Conservation (phyloP, 2,113 vertebrate genomes). For the Alouatta palliata region DNA sequence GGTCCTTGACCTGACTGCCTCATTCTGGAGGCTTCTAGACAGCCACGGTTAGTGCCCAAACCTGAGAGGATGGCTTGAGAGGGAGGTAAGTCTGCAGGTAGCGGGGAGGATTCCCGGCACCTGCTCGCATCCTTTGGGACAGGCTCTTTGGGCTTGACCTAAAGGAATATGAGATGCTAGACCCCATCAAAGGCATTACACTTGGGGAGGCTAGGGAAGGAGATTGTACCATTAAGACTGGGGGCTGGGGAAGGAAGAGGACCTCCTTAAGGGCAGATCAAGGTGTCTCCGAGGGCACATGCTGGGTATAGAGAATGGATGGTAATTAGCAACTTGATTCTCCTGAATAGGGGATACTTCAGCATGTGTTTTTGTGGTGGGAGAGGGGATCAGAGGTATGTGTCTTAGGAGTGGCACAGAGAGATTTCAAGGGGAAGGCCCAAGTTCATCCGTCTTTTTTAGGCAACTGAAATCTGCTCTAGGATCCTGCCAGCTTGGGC, state of each 20-base stretch:
- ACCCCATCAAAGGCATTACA: not conserved
- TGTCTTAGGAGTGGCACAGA: not conserved
- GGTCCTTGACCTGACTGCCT: conserved; percentile 28
- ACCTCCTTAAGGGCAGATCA: not conserved
- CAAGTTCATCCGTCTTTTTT: not conserved
- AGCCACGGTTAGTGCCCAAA: not conserved
- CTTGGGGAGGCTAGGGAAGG: not conserved
- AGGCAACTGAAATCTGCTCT: not conserved
- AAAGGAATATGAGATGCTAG: not conserved
- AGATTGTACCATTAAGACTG: not conserved
- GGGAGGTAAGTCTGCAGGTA: conserved; percentile 44
- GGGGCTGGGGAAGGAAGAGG: not conserved
- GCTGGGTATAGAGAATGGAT: not conserved
- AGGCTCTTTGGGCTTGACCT: not conserved
- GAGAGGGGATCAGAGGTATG: not conserved
- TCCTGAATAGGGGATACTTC: not conserved
- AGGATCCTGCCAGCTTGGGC: not conserved
- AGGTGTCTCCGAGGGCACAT: not conserved
- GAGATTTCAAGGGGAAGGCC: not conserved
- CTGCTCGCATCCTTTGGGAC: not conserved
- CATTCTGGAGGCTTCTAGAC: conserved; percentile 63
- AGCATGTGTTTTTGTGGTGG: not conserved
- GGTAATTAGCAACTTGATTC: not conserved
- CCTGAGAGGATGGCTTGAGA: conserved; percentile 59
- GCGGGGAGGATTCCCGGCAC: not conserved